Evolutionary conservation across 2,113 vertebrate genomes (phyloP).

Genomic region (Pongo abelii): DNA sequence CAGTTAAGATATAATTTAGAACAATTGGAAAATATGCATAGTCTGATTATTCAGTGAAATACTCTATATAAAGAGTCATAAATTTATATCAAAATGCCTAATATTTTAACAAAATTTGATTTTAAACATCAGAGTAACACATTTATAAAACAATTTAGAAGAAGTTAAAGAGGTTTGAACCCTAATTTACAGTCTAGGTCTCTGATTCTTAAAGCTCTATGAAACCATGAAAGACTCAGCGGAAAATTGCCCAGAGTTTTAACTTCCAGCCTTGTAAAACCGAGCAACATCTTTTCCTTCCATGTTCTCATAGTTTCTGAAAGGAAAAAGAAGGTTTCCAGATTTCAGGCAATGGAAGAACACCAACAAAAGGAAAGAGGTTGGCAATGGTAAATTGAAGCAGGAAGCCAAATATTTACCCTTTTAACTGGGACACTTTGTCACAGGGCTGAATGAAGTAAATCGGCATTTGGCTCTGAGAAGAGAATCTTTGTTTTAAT

Average conservation of each 20-base stretch:
- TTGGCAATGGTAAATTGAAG: neutral
- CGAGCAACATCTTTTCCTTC: neutral
- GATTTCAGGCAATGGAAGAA: neutral
- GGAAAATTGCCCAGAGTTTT: neutral
- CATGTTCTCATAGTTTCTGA: neutral
- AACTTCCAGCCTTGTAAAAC: neutral
- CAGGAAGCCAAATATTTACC: conserved; percentile 3
- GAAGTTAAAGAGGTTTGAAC: neutral
- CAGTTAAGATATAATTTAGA: conserved; percentile 43
- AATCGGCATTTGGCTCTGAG: neutral
- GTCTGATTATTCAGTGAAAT: conserved; percentile 8
- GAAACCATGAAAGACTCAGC: neutral
- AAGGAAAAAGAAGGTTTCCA: neutral
- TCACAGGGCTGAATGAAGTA: neutral
- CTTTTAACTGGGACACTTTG: neutral
- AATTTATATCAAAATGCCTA: neutral
- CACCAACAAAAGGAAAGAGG: neutral
- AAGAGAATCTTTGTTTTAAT: neutral
- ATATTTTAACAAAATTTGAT: neutral
- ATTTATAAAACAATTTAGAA: neutral
- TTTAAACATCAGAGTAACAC: neutral
- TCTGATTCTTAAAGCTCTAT: neutral
- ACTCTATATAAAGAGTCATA: neutral
- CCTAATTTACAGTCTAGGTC: neutral
- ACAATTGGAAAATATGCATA: neutral